phyloP scores from a whole-genome alignment of 2,113 vertebrate species.

The Cryptomyrus ogoouensis region DNA sequence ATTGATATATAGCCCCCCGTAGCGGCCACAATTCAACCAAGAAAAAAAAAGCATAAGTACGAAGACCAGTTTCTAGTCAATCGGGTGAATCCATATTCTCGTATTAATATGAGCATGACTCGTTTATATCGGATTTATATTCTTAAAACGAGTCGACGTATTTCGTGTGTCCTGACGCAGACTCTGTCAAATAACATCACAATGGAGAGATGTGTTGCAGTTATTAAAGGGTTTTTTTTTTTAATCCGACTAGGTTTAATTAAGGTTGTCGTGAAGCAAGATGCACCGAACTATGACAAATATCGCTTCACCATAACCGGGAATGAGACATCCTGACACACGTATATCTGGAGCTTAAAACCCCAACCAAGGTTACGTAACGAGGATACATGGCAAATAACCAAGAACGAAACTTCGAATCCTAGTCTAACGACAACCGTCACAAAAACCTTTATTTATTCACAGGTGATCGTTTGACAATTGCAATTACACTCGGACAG shows the following conservation, averaged over 20 bases:
- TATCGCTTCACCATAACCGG: neutral
- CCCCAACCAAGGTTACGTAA: neutral
- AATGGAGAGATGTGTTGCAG: neutral
- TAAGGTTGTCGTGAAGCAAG: neutral
- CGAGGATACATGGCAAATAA: neutral
- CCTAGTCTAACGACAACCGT: neutral
- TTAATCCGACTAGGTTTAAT: neutral
- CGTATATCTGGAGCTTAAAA: neutral
- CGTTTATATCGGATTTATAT: neutral
- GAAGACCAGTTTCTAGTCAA: neutral
- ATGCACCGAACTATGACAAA: neutral
- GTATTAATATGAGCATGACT: neutral
- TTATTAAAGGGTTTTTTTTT: neutral
- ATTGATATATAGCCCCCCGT: neutral
- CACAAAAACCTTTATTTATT: neutral
- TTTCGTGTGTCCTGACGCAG: neutral
- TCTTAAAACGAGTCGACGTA: neutral
- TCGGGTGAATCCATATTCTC: neutral
- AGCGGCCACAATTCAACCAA: neutral
- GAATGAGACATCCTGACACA: neutral
- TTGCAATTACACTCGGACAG: neutral
- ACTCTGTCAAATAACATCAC: neutral
- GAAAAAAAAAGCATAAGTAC: neutral
- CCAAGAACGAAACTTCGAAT: neutral
- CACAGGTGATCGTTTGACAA: neutral